These are phyloP conservation scores for Ephialtes manifestator DNA, from an alignment of 2,888 invertebrate species.

Conservation along the genomic window DNA sequence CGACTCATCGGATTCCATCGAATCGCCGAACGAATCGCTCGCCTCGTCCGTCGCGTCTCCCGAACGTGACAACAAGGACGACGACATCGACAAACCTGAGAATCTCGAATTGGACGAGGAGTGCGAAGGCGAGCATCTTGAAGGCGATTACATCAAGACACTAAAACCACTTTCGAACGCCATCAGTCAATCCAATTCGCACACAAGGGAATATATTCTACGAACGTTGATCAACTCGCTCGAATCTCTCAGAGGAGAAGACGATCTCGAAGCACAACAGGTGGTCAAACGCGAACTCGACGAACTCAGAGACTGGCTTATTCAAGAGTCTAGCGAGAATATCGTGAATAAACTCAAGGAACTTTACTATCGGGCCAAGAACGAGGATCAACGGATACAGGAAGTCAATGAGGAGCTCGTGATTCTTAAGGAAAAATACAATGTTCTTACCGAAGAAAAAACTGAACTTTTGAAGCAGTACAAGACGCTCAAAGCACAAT, in stretches of 20 bases:
- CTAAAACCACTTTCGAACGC: conserved; percentile 77
- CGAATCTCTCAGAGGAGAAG: conserved; percentile 77
- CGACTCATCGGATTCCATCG: conserved; percentile 70
- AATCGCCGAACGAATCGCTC: conserved; percentile 64
- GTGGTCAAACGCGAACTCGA: conserved; percentile 79
- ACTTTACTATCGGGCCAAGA: conserved; percentile 80
- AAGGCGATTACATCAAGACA: conserved; percentile 79
- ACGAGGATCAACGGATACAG: conserved; percentile 88
- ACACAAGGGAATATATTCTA: conserved; percentile 78
- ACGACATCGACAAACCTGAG: conserved; percentile 68
- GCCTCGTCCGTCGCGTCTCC: conserved; percentile 1
- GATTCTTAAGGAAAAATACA: conserved; percentile 91
- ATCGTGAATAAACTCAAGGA: conserved; percentile 78
- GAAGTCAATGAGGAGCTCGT: conserved; percentile 92
- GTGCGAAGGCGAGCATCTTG: conserved; percentile 73
- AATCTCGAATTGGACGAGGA: conserved; percentile 70
- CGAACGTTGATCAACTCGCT: conserved; percentile 77
- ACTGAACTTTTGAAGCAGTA: conserved; percentile 89
- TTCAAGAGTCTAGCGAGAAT: conserved; percentile 78
- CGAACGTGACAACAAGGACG: conserved; percentile 40
- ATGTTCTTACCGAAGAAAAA: conserved; percentile 89
- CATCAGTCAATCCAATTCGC: conserved; percentile 61
- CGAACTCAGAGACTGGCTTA: conserved; percentile 80
- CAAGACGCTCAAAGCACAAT: conserved; percentile 88
- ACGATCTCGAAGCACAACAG: conserved; percentile 76